phyloP scores from a whole-genome alignment of 2,888 invertebrate genomes.

The Selenia dentaria region DNA sequence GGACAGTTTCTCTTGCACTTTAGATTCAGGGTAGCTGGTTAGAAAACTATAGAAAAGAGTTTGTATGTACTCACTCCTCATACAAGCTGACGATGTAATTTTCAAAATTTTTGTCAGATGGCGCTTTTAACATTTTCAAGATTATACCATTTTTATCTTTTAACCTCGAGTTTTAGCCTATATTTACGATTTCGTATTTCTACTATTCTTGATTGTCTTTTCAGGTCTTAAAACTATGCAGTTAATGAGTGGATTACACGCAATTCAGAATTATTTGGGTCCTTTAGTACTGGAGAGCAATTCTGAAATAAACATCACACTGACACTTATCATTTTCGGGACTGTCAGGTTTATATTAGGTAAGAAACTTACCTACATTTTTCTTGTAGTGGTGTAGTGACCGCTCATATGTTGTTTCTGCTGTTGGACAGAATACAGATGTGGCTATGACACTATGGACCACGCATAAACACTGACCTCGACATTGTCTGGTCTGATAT shows the following conservation, averaged over 20 bases:
- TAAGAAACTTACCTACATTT: slow-evolving; percentile 38
- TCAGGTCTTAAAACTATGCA: slow-evolving; percentile 64
- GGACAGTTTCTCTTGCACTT: neutral
- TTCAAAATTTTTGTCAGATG: neutral
- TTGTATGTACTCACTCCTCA: too few relatives aligned
- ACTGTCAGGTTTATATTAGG: slow-evolving; percentile 57
- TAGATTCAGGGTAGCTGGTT: neutral
- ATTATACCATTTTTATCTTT: too few relatives aligned
- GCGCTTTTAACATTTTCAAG: neutral
- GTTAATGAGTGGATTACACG: slow-evolving; percentile 55
- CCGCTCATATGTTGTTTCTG: too few relatives aligned
- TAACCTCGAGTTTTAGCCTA: too few relatives aligned
- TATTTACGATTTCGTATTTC: too few relatives aligned
- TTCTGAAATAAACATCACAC: slow-evolving; percentile 36
- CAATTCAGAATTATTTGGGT: slow-evolving; percentile 63
- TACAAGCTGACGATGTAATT: neutral
- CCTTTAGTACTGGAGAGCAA: slow-evolving; percentile 59
- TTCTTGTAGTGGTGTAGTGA: too few relatives aligned
- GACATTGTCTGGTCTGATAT: too few relatives aligned
- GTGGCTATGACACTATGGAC: too few relatives aligned
- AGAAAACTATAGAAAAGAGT: too few relatives aligned
- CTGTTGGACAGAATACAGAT: too few relatives aligned
- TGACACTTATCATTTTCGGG: slow-evolving; percentile 58
- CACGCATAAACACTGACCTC: too few relatives aligned
- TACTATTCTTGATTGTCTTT: too few relatives aligned